Conservation (phyloP, 2,797 vertebrate species). For the Valencia hispanica region DNA sequence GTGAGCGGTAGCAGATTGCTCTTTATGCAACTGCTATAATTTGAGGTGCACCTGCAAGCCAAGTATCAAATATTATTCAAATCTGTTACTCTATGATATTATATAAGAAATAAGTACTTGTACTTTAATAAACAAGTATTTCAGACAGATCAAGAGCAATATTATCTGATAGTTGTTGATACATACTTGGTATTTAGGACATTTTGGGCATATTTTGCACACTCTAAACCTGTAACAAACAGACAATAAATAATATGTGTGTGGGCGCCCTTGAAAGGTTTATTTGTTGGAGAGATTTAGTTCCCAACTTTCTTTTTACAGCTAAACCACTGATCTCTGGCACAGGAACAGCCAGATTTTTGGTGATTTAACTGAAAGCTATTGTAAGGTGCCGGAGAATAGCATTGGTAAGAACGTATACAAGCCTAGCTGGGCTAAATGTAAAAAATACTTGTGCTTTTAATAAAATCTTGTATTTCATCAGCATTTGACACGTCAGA, state of each 20-base stretch:
- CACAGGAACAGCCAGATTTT: slow-evolving; percentile 55
- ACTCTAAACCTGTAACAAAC: neutral
- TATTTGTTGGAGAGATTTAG: slow-evolving; percentile 53
- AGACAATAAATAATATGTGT: neutral
- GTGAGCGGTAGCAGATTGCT: too few relatives aligned
- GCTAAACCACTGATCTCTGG: slow-evolving; percentile 59
- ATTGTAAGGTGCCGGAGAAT: slow-evolving; percentile 38
- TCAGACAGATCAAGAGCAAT: neutral
- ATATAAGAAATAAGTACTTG: neutral
- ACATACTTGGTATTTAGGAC: neutral
- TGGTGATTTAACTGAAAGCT: slow-evolving; percentile 42
- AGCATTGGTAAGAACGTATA: slow-evolving; percentile 59
- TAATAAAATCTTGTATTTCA: slow-evolving; percentile 50
- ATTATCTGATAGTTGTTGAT: neutral
- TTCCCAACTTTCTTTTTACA: slow-evolving; percentile 53
- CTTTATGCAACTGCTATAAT: neutral
- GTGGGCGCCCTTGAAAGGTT: slow-evolving; percentile 54
- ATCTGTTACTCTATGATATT: neutral
- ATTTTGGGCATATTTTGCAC: neutral
- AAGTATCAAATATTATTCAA: neutral
- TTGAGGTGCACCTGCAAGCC: neutral
- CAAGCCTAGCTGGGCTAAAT: slow-evolving; percentile 30
- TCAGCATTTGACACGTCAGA: slow-evolving; percentile 39
- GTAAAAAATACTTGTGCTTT: slow-evolving; percentile 39
- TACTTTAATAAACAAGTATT: neutral